Percentiles rank a stretch among this genome's conserved stretches.
phyloP scores from a whole-genome alignment of 2,888 invertebrate genomes.

The Acanthosepion pharaonis region DNA sequence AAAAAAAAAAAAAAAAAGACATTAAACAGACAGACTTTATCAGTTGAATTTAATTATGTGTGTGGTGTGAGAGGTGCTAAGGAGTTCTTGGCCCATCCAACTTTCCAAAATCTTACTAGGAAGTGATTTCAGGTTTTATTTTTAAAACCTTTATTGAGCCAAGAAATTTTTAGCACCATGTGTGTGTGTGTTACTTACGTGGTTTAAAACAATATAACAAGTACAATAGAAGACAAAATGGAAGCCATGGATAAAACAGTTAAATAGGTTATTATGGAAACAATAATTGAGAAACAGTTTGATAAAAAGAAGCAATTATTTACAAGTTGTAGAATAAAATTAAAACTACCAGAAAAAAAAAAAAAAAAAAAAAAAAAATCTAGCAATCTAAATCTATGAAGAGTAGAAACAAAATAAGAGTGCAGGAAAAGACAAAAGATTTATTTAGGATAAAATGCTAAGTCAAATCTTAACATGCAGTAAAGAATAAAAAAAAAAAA shows the following conservation, averaged over 20 bases:
- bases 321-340: neutral
- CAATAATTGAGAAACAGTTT: neutral
- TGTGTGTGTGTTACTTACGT: neutral
- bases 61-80: too few relatives aligned
- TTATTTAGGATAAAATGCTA: neutral
- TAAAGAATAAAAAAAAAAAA: neutral
- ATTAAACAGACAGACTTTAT: too few relatives aligned
- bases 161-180: too few relatives aligned
- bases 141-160: too few relatives aligned
- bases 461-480: neutral
- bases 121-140: too few relatives aligned
- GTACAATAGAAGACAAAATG: neutral
- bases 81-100: too few relatives aligned
- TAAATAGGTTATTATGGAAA: slow-evolving; percentile 17
- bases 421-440: neutral
- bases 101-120: too few relatives aligned
- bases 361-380: neutral
- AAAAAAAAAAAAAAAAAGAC: too few relatives aligned
- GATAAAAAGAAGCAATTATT: neutral
- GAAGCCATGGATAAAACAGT: neutral
- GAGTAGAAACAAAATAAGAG: neutral
- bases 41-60: too few relatives aligned
- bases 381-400: neutral
- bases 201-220: neutral
- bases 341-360: neutral